Conservation (phyloP, 92 coral and sea anemone species). For the Desmophyllum pertusum region DNA sequence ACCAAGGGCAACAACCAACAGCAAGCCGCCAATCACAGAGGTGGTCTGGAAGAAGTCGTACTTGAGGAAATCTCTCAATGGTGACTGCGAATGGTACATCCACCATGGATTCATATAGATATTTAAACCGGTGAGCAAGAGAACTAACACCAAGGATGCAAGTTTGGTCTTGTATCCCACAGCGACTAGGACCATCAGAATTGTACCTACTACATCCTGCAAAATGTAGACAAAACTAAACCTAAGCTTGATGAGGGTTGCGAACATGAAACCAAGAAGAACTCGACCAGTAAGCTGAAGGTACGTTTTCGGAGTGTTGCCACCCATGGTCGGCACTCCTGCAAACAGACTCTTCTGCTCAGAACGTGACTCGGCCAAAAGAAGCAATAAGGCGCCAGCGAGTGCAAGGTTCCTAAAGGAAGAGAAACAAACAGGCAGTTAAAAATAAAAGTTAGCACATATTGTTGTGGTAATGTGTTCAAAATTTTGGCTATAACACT, state of each 20-base stretch:
- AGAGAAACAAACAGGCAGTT: not conserved
- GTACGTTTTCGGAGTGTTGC: constrained; percentile 97
- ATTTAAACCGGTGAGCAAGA: constrained; percentile 78
- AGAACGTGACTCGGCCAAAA: constrained; percentile 93
- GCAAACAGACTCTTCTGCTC: constrained; percentile 97
- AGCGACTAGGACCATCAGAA: constrained; percentile 90
- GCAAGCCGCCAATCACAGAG: constrained; percentile 97
- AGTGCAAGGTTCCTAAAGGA: constrained; percentile 89
- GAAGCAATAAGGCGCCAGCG: constrained; percentile 90
- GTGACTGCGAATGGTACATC: constrained; percentile 91
- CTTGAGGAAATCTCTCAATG: constrained; percentile 99
- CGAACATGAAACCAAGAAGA: constrained; percentile 92
- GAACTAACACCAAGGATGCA: constrained; percentile 88
- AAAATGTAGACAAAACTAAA: constrained; percentile 79
- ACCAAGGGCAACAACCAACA: constrained; percentile 95
- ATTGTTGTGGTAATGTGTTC: too few species aligned
- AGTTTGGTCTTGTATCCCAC: constrained; percentile 97
- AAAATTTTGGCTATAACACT: too few species aligned
- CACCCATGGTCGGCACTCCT: constrained; percentile 95
- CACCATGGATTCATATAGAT: constrained; percentile 96
- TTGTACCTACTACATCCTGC: constrained; percentile 86
- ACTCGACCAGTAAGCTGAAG: constrained; percentile 98
- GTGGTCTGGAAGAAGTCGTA: constrained; percentile 98
- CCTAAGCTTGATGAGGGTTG: constrained; percentile 92
- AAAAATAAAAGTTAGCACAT: not conserved